These are phyloP conservation scores for Tuta absoluta DNA, from an alignment of 2,888 invertebrate species.

Conservation along the genomic window DNA sequence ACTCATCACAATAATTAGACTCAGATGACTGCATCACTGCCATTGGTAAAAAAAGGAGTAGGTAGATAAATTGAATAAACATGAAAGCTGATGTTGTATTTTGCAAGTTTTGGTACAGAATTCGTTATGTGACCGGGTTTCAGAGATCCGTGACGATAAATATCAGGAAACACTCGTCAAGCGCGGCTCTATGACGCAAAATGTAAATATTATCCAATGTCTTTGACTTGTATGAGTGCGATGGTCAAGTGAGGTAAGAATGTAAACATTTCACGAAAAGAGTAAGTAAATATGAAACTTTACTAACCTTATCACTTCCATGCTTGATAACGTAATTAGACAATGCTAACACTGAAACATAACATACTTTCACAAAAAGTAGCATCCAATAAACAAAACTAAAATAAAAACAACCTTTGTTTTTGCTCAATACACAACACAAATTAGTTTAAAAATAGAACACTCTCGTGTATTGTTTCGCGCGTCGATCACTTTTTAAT, in stretches of 20 bases:
- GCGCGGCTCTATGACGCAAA: conserved; percentile 3
- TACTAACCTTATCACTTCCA: conserved; percentile 47
- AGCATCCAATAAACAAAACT: neutral
- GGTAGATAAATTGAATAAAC: too few relatives aligned
- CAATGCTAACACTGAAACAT: conserved; percentile 4
- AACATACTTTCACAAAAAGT: neutral
- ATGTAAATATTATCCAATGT: neutral
- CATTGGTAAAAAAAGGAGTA: too few relatives aligned
- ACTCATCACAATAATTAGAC: too few relatives aligned
- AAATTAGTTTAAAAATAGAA: conserved; percentile 15
- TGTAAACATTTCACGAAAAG: neutral
- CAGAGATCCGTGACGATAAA: conserved; percentile 11
- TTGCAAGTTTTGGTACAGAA: too few relatives aligned
- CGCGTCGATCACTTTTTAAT: conserved; percentile 17
- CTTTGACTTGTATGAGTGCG: neutral
- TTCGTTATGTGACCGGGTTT: neutral
- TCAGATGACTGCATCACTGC: too few relatives aligned
- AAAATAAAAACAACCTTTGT: neutral
- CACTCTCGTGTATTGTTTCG: neutral
- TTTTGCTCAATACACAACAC: neutral
- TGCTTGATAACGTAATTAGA: conserved; percentile 28
- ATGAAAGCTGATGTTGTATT: too few relatives aligned
- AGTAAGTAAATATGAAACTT: neutral
- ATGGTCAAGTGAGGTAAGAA: neutral
- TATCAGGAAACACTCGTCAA: conserved; percentile 7